A percentile compares a stretch with the other conserved stretches of the same genome.
Conservation (phyloP, 2,113 vertebrate species). For the Crotophaga sulcirostris region DNA sequence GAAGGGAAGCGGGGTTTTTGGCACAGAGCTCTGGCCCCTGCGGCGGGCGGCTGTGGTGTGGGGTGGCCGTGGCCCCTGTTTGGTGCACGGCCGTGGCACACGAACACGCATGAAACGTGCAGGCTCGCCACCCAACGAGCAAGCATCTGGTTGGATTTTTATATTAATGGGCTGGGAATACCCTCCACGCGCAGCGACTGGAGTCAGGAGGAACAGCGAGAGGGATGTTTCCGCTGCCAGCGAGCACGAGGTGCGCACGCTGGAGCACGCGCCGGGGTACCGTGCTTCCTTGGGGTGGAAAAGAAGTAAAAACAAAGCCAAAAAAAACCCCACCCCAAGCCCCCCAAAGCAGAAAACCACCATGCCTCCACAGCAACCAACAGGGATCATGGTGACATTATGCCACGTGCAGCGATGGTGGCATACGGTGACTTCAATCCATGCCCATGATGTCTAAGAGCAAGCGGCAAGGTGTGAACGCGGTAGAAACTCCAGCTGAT, state of each 20-base stretch:
- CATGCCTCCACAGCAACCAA: not conserved
- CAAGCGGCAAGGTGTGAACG: not conserved
- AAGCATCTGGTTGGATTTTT: not conserved
- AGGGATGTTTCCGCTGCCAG: not conserved
- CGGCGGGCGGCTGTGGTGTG: not conserved
- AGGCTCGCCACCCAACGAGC: not conserved
- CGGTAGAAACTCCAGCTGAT: not conserved
- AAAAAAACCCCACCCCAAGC: not conserved
- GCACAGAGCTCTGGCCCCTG: not conserved
- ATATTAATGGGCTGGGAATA: constrained; percentile 48
- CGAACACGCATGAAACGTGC: not conserved
- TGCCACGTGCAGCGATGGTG: rapidly evolving
- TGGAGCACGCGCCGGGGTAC: not conserved
- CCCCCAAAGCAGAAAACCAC: not conserved
- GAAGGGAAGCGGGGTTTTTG: not conserved
- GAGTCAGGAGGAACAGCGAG: not conserved
- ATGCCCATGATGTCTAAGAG: not conserved
- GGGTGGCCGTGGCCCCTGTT: not conserved
- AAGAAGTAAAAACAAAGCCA: not conserved
- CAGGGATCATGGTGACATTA: not conserved
- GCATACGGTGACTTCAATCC: not conserved
- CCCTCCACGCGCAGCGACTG: not conserved
- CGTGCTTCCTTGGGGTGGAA: not conserved
- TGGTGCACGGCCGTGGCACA: not conserved
- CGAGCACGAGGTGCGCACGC: not conserved